Conservation (phyloP, 2,113 vertebrate genomes). For the Pimephales promelas region DNA sequence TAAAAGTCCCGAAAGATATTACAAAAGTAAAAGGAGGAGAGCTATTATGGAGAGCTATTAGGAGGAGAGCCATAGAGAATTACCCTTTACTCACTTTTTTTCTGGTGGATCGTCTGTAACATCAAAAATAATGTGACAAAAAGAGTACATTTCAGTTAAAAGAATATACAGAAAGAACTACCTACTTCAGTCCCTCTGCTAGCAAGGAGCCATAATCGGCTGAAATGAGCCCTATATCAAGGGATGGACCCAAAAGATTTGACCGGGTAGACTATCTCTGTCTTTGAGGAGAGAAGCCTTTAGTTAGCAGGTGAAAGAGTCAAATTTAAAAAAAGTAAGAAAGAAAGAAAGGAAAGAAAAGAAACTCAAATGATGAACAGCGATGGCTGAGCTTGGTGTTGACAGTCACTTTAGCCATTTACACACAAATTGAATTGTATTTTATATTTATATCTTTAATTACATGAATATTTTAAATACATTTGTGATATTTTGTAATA, state of each 20-base stretch:
- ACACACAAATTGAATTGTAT: too few species aligned
- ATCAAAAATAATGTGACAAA: slow-evolving; percentile 28
- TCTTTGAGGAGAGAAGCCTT: slow-evolving; percentile 70
- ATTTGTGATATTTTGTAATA: not conserved
- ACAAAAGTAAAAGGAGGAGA: not conserved
- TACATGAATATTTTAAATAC: not conserved
- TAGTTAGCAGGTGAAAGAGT: slow-evolving; percentile 67
- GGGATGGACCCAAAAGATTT: slow-evolving; percentile 72
- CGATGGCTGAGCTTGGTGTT: slow-evolving; percentile 65
- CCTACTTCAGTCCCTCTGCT: slow-evolving; percentile 69
- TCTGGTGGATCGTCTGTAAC: slow-evolving; percentile 40
- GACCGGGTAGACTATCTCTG: slow-evolving; percentile 78
- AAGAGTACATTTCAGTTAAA: slow-evolving; percentile 57
- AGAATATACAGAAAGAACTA: slow-evolving; percentile 70
- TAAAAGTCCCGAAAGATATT: not conserved
- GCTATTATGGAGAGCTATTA: not conserved
- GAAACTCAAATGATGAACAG: slow-evolving; percentile 41
- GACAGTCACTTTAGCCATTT: slow-evolving; percentile 6
- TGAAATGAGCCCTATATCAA: slow-evolving; percentile 75
- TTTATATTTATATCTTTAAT: not conserved
- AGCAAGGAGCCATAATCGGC: slow-evolving; percentile 72
- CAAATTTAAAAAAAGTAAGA: slow-evolving; percentile 27
- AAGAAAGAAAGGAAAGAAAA: slow-evolving; percentile 19
- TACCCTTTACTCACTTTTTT: slow-evolving; percentile 10
- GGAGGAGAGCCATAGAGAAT: not conserved